Evolutionary conservation across 2,113 vertebrate species (phyloP), one percentile per base, ranked within the genome.

Genomic region (Actenoides lindsayi): DNA sequence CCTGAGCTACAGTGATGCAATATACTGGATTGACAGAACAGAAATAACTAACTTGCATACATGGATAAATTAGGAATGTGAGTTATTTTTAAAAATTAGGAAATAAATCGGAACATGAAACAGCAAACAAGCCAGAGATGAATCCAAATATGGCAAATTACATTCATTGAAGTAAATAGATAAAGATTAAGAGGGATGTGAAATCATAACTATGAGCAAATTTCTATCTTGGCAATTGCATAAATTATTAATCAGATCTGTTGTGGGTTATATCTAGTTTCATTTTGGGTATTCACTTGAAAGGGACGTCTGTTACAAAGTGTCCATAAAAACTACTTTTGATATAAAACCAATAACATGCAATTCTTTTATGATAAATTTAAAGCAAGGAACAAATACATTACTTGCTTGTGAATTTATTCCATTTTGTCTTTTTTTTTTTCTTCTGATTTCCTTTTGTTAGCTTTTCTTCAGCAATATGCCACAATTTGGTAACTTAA

Each of bases 111-210:
- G 85, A 73, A 68, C 57, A 64, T 74, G 50, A 77, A 92, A 71
- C 21, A 69, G 75, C 89, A 90, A 97, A 95, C 33, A 86, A 96
- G 80, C 28, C 59, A 79, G 44, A 95, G 94, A 94, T 67, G 84
- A 94, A 88, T 83, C 51, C 50, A 86, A 87, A 89, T 89, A 87
- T 12, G 48, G 62, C 39, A 93, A 89, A 96, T 92, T 76, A n/a
- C 33, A 77, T 95, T 89, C 46, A 81, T 93, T 91, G 67, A 30
- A 50, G 35, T 35, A 75, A 87, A 90, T 54, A 75, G 39, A 41
- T 42, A 78, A 63, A 83, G 75, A 85, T 64, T 80, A 44, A 84
- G 62, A 82, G 37, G 27, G 5, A 44, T 39, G 57, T 68, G 42
- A 93, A 87, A 83, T 87, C 50, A 88, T 64, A 59, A 41, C 62